Evolutionary conservation across 1,140 invertebrate genomes (phyloP).

Genomic region (Drosophila malerkotliana): DNA sequence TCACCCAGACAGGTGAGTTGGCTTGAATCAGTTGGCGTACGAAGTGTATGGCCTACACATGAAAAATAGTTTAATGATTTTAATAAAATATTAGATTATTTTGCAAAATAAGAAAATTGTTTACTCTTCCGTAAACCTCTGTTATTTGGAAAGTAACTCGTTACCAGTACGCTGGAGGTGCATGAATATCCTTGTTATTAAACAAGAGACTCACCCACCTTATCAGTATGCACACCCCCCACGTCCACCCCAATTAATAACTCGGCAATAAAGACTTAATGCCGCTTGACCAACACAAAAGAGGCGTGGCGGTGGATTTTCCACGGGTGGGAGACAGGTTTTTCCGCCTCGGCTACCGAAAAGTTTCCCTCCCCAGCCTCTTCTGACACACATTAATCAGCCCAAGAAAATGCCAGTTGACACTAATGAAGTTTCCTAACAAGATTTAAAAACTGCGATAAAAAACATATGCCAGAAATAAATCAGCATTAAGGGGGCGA

Average conservation of each 20-base stretch:
- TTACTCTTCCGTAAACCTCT: no score
- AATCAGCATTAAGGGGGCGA: slow-evolving; percentile 36
- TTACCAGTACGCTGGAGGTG: slow-evolving; percentile 1
- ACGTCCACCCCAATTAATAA: slow-evolving; percentile 67
- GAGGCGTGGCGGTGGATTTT: slow-evolving; percentile 56
- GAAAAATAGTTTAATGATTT: no score
- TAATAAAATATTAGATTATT: no score
- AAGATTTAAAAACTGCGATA: slow-evolving; percentile 68
- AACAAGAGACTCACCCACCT: slow-evolving; percentile 25
- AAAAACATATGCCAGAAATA: slow-evolving; percentile 31
- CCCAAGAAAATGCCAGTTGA: slow-evolving; percentile 51
- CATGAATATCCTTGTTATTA: slow-evolving; percentile 34
- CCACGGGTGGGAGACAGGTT: slow-evolving; percentile 35
- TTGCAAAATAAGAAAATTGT: no score
- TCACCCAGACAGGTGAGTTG: slow-evolving; percentile 14
- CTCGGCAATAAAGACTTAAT: slow-evolving; percentile 72
- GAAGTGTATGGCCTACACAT: no score
- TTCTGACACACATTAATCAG: slow-evolving; percentile 76
- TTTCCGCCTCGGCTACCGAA: slow-evolving; percentile 47
- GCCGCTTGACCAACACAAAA: slow-evolving; percentile 61
- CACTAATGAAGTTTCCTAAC: slow-evolving; percentile 81
- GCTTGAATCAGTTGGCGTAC: neutral
- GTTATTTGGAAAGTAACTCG: no score
- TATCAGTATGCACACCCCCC: slow-evolving; percentile 45
- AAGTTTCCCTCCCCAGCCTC: slow-evolving; percentile 44